Evolutionary conservation across 2,888 invertebrate genomes (phyloP).

Genomic region (Galerucella pusilla): DNA sequence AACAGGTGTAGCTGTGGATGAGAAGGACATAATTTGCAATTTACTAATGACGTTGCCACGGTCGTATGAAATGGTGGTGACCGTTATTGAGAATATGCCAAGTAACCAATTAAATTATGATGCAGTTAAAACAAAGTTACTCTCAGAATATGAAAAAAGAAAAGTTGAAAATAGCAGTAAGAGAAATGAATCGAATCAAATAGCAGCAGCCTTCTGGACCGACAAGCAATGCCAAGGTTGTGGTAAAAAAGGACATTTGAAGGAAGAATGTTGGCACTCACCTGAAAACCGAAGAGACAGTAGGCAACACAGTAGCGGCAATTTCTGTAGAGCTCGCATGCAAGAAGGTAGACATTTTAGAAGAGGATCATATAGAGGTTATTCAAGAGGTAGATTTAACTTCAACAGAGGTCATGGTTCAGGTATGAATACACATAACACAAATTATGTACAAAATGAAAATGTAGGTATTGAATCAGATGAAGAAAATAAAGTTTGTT

Average conservation of each 20-base stretch:
- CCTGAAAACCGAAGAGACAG: not conserved
- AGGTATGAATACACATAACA: no score
- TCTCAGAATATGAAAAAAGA: constrained; percentile 28
- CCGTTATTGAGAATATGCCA: constrained; percentile 41
- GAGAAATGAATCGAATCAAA: not conserved
- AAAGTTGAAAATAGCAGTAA: constrained; percentile 17
- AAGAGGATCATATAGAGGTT: no score
- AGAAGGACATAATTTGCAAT: constrained; percentile 40
- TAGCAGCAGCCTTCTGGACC: no score
- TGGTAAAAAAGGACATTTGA: constrained; percentile 32
- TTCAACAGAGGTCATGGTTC: no score
- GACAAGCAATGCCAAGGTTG: constrained; percentile 24
- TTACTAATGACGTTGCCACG: constrained; percentile 40
- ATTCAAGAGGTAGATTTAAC: no score
- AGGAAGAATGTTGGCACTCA: constrained; percentile 19
- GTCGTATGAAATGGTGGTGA: constrained; percentile 43
- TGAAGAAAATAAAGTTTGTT: no score
- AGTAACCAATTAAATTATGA: not conserved
- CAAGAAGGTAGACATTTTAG: no score
- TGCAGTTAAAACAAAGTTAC: constrained; percentile 19
- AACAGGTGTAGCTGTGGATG: constrained; percentile 33
- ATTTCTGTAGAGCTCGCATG: no score
- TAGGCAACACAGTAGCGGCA: no score
- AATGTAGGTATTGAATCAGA: no score
- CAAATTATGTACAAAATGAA: constrained; percentile 20